Base-by-base conservation (phyloP, 2,797 vertebrate genomes). In the Hydrolagus colliei region DNA sequence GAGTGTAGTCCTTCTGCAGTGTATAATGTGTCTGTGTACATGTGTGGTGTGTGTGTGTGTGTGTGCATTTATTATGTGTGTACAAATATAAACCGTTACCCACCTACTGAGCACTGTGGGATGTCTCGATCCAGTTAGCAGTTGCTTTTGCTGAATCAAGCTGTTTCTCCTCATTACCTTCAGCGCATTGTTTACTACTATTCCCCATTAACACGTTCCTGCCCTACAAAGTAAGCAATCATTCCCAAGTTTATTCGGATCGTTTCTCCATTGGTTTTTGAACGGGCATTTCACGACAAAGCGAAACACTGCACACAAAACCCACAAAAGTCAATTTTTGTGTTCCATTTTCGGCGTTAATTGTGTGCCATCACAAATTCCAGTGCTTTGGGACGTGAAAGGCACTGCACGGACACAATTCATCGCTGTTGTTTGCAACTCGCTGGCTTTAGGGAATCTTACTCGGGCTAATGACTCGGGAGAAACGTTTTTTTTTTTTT, bases 191-290 rank as follows among this genome's bases (percentile, higher is more conserved):
- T 92, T 93, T 93, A 93, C 89, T 92, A 92, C 91, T 92, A 92
- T 87, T 93, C 93, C 92, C 92, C 92, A 94, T 94, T 90, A 94
- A 91, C 93, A 89, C 91, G 91, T 90, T 92, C 72, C 92, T 93
- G 86, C 90, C 94, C 94, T 95, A 93, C 91, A 95, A 95, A 90
- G 94, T 90, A 95, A 90, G 94, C 90, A 95, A 95, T 90, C 91
- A 93, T 89, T 91, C 93, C 63, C 91, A 0, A 68, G 92, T 94
- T 92, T 91, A 63, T 88, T 88, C 86, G 86, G 16, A 8, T 1
- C 32, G 0, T 32, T 20, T 63, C 27, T 80, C 18, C 16, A 22
- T 82, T 82, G 32, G 9, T 9, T 76, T 52, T 76, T 41, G 52
- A 76, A 76, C 41, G 41, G 41, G 41, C 41, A 52, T 41, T 13